phyloP scores from a whole-genome alignment of 2,888 invertebrate species.

The Tromatobia lineatoria region DNA sequence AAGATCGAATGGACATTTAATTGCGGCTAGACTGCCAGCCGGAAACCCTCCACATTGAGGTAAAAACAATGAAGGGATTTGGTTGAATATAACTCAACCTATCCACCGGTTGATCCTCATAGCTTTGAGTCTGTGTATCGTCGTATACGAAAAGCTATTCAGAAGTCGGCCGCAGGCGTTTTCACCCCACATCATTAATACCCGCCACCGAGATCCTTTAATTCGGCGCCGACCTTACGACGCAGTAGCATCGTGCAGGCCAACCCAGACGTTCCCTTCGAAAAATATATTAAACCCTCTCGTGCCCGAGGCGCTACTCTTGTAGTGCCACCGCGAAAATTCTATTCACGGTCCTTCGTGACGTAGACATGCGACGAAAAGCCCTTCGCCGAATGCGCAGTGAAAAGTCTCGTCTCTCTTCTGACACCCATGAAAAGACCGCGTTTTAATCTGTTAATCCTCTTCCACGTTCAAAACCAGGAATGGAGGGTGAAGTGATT shows the following conservation, averaged over 20 bases:
- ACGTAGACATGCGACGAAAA: slow-evolving; percentile 25
- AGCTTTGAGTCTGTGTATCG: slow-evolving; percentile 26
- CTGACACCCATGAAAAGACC: slow-evolving; percentile 40
- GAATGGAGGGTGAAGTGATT: slow-evolving; percentile 34
- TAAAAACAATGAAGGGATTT: slow-evolving; percentile 40
- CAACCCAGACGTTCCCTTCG: slow-evolving; percentile 20
- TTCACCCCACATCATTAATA: slow-evolving; percentile 51
- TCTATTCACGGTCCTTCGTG: slow-evolving; percentile 41
- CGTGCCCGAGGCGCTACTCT: background rate
- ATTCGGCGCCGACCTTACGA: slow-evolving; percentile 22
- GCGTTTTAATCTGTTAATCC: slow-evolving; percentile 53
- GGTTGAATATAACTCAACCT: slow-evolving; percentile 32
- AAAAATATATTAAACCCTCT: slow-evolving; percentile 32
- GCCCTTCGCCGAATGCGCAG: background rate
- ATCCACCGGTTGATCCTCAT: slow-evolving; percentile 21
- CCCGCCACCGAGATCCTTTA: slow-evolving; percentile 33
- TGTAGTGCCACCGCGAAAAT: slow-evolving; percentile 8
- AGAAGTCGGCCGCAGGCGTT: slow-evolving; percentile 33
- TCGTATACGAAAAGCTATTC: slow-evolving; percentile 37
- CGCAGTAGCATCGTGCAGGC: background rate
- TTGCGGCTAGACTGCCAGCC: background rate
- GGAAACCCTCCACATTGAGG: background rate
- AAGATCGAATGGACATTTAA: slow-evolving; percentile 2
- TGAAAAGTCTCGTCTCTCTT: slow-evolving; percentile 20
- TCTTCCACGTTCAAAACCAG: slow-evolving; percentile 30